A percentile compares a stretch with the other conserved stretches of the same genome.
Conservation (phyloP, 2,888 invertebrate genomes). For the Gari tellinella region DNA sequence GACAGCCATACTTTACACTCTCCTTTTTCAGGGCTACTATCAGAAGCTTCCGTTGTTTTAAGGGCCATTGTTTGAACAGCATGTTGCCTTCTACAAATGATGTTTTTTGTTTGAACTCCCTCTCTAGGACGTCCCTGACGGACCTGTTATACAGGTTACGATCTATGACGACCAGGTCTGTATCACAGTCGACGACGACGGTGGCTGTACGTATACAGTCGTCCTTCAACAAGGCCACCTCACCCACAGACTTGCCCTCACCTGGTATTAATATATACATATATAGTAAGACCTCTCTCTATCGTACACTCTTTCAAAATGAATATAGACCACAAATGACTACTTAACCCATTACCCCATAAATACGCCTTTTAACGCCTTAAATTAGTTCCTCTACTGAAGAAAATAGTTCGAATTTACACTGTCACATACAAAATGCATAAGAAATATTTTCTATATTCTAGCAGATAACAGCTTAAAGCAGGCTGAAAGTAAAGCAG, state of each 20-base stretch:
- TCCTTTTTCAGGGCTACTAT: constrained; percentile 81
- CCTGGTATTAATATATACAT: too few relatives aligned
- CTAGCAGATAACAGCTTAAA: too few relatives aligned
- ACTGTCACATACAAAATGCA: too few relatives aligned
- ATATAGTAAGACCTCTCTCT: too few relatives aligned
- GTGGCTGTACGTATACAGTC: constrained; percentile 82
- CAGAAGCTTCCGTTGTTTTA: constrained; percentile 79
- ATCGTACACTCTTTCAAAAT: too few relatives aligned
- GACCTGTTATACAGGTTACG: constrained; percentile 80
- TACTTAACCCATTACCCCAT: too few relatives aligned
- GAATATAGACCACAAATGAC: too few relatives aligned
- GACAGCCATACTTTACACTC: constrained; percentile 75
- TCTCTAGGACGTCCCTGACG: constrained; percentile 78
- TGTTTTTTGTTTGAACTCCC: constrained; percentile 81
- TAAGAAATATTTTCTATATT: too few relatives aligned
- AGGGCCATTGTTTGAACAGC: constrained; percentile 79
- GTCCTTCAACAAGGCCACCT: constrained; percentile 81
- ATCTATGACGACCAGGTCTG: constrained; percentile 81
- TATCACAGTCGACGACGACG: constrained; percentile 77
- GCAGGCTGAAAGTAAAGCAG: too few relatives aligned
- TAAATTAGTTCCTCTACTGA: too few relatives aligned
- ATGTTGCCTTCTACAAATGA: constrained; percentile 81
- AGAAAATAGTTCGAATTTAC: too few relatives aligned
- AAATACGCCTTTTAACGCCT: too few relatives aligned
- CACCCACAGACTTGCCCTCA: constrained; percentile 82